These are phyloP conservation scores for Trypoxylon attenuatum DNA, from an alignment of 2,888 invertebrate genomes.

Conservation along the genomic window DNA sequence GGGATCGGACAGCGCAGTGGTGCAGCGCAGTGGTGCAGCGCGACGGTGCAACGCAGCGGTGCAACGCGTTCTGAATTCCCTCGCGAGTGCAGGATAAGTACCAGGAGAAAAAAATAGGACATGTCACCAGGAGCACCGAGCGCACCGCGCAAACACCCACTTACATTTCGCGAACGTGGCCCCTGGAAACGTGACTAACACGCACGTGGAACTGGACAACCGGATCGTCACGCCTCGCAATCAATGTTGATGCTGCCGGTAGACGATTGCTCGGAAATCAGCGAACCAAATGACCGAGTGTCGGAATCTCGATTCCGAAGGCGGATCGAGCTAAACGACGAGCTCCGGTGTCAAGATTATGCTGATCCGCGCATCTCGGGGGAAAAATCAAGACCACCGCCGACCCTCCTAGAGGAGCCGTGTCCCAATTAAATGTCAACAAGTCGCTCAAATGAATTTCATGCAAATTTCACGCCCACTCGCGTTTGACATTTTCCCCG, in stretches of 20 bases:
- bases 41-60: too few species aligned
- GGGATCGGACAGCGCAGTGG: constrained; percentile 44
- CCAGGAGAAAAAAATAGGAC: constrained; percentile 18
- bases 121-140: constrained; percentile 1
- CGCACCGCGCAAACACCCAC: constrained; percentile 22
- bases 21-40: too few species aligned
- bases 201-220: constrained; percentile 27
- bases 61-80: constrained; percentile 49
- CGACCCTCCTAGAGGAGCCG: too few species aligned
- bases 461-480: background rate
- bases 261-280: too few species aligned
- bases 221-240: constrained; percentile 27
- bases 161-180: constrained; percentile 33
- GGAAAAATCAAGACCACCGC: too few species aligned
- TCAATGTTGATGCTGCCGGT: background rate
- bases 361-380: too few species aligned
- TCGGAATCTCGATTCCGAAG: background rate
- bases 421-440: too few species aligned
- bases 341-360: too few species aligned
- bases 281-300: background rate
- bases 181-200: constrained; percentile 36
- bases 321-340: too few species aligned
- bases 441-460: background rate
- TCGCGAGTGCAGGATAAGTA: constrained; percentile 33
- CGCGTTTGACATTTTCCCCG: background rate